phyloP scores from a whole-genome alignment of 2,113 vertebrate genomes.

The Microtus pennsylvanicus region DNA sequence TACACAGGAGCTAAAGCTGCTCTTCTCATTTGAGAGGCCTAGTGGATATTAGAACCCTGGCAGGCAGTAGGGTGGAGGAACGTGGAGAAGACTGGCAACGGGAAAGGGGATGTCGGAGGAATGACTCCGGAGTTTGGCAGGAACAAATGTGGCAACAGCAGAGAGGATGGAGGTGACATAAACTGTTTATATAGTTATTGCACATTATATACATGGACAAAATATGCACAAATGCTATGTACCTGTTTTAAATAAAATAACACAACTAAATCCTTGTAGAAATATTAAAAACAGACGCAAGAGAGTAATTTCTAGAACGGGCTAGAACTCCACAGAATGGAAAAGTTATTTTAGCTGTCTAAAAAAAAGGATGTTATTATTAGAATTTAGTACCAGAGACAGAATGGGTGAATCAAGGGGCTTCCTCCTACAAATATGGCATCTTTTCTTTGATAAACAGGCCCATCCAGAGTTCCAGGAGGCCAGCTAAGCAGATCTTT shows the following conservation, averaged over 20 bases:
- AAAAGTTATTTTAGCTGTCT: conserved; percentile 18
- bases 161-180: no score
- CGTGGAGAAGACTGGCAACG: no score
- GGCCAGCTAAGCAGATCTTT: background rate
- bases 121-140: background rate
- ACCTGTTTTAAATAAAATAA: background rate
- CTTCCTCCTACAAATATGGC: background rate
- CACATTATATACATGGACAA: background rate
- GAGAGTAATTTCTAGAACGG: background rate
- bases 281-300: background rate
- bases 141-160: background rate
- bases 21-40: no score
- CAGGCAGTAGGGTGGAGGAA: no score
- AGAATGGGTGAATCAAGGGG: background rate
- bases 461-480: background rate
- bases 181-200: no score
- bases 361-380: background rate
- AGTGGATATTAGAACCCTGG: background rate
- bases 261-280: background rate
- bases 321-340: no score
- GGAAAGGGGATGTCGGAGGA: background rate
- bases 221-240: background rate
- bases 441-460: background rate
- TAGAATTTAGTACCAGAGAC: background rate
- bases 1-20: background rate